phyloP scores from a whole-genome alignment of 1,140 invertebrate species.

The Calephelis virginiensis region DNA sequence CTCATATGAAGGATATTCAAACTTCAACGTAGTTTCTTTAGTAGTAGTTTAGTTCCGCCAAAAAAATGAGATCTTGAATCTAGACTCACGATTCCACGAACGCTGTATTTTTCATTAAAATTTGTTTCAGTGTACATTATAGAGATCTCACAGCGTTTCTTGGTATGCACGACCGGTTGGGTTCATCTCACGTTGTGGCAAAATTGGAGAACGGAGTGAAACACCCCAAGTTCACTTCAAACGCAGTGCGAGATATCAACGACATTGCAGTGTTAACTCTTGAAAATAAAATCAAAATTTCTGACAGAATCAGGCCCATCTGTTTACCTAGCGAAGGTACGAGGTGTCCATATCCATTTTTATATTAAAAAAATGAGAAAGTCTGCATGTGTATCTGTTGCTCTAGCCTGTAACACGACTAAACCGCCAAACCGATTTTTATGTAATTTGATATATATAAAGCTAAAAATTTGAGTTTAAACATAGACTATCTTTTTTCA shows the following conservation, averaged over 20 bases:
- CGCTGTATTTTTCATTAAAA: neutral
- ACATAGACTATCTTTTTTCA: no score
- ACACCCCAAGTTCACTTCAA: constrained; percentile 65
- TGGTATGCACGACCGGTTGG: constrained; percentile 66
- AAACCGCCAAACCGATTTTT: no score
- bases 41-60: no score
- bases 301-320: constrained; percentile 74
- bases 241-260: constrained; percentile 66
- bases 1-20: no score
- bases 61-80: no score
- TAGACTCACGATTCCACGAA: no score
- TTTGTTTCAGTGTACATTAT: constrained; percentile 51
- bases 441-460: no score
- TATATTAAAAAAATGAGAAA: no score
- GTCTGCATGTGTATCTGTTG: no score
- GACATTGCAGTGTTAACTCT: constrained; percentile 79
- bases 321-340: constrained; percentile 77
- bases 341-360: constrained; percentile 11
- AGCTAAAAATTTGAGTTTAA: no score
- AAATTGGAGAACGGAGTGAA: constrained; percentile 49
- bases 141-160: constrained; percentile 52
- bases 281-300: constrained; percentile 54
- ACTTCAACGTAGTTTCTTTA: no score
- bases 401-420: no score
- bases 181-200: constrained; percentile 35